These are phyloP conservation scores for Trypoxylon attenuatum DNA, from an alignment of 2,888 invertebrate genomes.

Conservation along the genomic window DNA sequence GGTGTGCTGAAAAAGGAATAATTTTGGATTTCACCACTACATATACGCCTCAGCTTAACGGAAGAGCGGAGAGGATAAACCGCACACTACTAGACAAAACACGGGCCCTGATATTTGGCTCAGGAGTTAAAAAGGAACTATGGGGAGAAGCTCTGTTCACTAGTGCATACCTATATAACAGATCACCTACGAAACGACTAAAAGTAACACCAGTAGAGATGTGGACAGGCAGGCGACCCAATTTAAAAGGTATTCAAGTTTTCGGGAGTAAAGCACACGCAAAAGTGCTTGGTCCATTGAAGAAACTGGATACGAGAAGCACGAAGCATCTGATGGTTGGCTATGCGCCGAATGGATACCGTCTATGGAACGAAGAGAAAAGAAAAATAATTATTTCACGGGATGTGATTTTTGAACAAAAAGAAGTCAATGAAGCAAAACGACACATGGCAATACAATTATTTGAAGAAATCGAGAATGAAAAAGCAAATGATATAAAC, in stretches of 20 bases:
- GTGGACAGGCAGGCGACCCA: constrained; percentile 55
- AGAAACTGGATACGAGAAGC: constrained; percentile 56
- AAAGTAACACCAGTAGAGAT: constrained; percentile 54
- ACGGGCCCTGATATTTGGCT: constrained; percentile 51
- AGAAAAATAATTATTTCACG: constrained; percentile 32
- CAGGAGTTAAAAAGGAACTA: constrained; percentile 46
- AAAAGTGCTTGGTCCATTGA: constrained; percentile 48
- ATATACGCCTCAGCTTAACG: constrained; percentile 25
- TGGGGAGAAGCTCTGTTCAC: constrained; percentile 45
- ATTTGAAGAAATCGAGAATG: neutral
- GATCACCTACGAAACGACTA: constrained; percentile 47
- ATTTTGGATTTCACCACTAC: constrained; percentile 7
- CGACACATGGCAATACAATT: neutral
- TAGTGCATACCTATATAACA: constrained; percentile 25
- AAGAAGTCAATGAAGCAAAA: neutral
- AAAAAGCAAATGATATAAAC: neutral
- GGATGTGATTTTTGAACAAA: constrained; percentile 27
- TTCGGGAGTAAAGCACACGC: constrained; percentile 59
- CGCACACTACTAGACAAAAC: constrained; percentile 8
- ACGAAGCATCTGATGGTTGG: constrained; percentile 51
- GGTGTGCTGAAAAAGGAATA: constrained; percentile 8
- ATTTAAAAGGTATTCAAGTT: constrained; percentile 54
- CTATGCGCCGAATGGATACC: constrained; percentile 46
- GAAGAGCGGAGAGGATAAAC: constrained; percentile 18
- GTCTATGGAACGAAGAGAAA: constrained; percentile 44